Evolutionary conservation across 2,797 vertebrate genomes (phyloP).

Genomic region (Channallabes apus): DNA sequence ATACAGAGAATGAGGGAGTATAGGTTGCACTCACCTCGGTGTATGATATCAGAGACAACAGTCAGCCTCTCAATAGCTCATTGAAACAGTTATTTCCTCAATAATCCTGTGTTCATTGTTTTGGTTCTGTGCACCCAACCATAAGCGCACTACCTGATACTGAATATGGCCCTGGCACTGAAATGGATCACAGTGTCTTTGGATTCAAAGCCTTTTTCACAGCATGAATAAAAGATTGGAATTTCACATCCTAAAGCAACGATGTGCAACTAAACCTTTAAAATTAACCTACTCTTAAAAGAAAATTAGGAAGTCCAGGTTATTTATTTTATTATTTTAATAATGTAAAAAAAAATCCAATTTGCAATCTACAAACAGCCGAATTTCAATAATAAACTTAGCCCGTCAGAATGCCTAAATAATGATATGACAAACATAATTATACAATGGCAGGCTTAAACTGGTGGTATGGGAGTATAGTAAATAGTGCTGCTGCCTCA

Average conservation of each 20-base stretch:
- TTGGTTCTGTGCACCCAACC: slow-evolving; percentile 36
- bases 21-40: slow-evolving; percentile 45
- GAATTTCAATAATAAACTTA: background rate
- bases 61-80: slow-evolving; percentile 46
- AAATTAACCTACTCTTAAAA: slow-evolving; percentile 43
- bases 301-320: slow-evolving; percentile 10
- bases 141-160: slow-evolving; percentile 34
- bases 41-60: slow-evolving; percentile 52
- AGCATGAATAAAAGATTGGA: slow-evolving; percentile 33
- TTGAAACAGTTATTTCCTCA: slow-evolving; percentile 53
- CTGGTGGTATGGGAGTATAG: background rate
- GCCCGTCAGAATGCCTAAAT: background rate
- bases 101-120: slow-evolving; percentile 53
- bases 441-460: background rate
- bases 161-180: slow-evolving; percentile 44
- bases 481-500: background rate
- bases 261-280: slow-evolving; percentile 44
- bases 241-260: slow-evolving; percentile 45
- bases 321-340: slow-evolving; percentile 4
- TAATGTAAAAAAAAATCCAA: background rate
- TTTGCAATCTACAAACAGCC: background rate
- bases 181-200: slow-evolving; percentile 47
- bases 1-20: slow-evolving; percentile 55
- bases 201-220: slow-evolving; percentile 41
- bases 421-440: background rate